Conservation (phyloP, 2,888 invertebrate genomes). For the Hoplodrina blanda region DNA sequence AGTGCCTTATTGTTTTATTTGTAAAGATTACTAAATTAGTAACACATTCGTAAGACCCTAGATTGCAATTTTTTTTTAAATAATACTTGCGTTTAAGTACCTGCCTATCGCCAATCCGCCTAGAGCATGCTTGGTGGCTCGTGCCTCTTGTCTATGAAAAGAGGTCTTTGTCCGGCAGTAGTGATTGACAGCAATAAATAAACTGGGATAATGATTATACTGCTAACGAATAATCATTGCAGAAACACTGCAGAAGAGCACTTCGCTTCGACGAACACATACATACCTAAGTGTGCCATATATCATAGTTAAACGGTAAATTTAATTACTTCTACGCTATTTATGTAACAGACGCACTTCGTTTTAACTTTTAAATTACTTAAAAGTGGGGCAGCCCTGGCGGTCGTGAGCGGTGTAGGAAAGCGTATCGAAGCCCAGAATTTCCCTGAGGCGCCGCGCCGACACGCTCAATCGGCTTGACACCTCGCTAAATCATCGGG, state of each 20-base stretch:
- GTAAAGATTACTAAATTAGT: no score
- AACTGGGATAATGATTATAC: neutral
- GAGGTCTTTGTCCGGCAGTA: no score
- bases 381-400: slow-evolving; percentile 52
- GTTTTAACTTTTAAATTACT: slow-evolving; percentile 46
- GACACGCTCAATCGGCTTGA: slow-evolving; percentile 66
- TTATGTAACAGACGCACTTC: slow-evolving; percentile 4
- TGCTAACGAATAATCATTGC: neutral
- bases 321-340: slow-evolving; percentile 38
- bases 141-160: no score
- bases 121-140: no score
- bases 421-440: slow-evolving; percentile 72
- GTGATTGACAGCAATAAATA: neutral
- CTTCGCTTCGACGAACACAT: neutral
- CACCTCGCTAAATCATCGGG: slow-evolving; percentile 61
- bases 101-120: no score
- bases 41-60: no score
- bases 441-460: slow-evolving; percentile 67
- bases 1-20: neutral
- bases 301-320: slow-evolving; percentile 9
- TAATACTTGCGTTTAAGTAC: no score
- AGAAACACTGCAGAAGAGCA: neutral
- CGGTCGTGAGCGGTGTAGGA: slow-evolving; percentile 62
- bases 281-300: slow-evolving; percentile 1
- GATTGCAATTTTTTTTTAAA: no score